Conservation (phyloP, 2,797 vertebrate species). For the Cygnus olor region DNA sequence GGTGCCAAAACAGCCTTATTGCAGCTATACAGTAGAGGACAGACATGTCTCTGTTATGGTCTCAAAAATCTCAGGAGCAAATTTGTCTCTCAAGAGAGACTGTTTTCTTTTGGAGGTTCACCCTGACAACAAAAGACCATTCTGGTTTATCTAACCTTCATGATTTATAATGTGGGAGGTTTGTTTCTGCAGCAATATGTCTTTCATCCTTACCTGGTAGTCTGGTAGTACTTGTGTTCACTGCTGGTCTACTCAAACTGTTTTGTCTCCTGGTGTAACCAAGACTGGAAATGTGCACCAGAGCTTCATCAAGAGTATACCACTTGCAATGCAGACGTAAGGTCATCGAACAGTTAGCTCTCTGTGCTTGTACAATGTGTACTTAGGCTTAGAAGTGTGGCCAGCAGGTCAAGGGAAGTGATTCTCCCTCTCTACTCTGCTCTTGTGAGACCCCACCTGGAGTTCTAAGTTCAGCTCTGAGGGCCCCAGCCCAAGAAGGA, state of each 20-base stretch:
- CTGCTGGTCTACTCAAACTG: not conserved
- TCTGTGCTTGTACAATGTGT: not conserved
- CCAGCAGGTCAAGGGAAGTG: too few relatives aligned
- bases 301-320: not conserved
- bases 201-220: not conserved
- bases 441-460: too few relatives aligned
- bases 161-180: not conserved
- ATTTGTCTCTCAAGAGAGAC: not conserved
- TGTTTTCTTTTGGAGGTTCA: not conserved
- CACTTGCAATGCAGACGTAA: not conserved
- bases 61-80: not conserved
- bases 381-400: too few relatives aligned
- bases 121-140: not conserved
- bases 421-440: too few relatives aligned
- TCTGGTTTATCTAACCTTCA: not conserved
- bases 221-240: not conserved
- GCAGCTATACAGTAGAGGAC: not conserved
- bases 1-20: not conserved
- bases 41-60: not conserved
- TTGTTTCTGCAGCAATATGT: not conserved
- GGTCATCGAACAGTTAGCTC: not conserved
- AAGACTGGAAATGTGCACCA: not conserved
- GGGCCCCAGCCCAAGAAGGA: too few relatives aligned
- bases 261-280: not conserved
- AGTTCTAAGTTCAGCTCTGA: too few relatives aligned